A percentile compares a stretch with the other conserved stretches of the same genome.
phyloP scores from a whole-genome alignment of 2,797 vertebrate species.

The Lophotriccus pileatus region DNA sequence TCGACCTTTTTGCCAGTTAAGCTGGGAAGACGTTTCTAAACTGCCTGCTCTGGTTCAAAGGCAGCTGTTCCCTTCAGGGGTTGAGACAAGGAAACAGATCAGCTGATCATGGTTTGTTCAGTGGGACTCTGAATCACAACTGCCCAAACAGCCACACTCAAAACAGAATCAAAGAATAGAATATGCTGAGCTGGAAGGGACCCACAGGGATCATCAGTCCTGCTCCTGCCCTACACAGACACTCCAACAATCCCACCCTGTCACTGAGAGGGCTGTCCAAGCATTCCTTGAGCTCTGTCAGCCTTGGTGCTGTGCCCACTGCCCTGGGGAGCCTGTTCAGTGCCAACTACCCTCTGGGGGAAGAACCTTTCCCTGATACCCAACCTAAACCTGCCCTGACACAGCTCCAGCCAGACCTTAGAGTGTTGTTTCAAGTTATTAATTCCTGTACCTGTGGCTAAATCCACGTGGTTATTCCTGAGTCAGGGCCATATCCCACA shows the following conservation, averaged over 20 bases:
- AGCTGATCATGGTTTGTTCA: not conserved
- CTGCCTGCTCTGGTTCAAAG: not conserved
- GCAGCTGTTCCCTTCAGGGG: not conserved
- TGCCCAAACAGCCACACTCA: not conserved
- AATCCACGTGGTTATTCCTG: not conserved
- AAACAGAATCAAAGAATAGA: not conserved
- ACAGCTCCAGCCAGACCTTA: not conserved
- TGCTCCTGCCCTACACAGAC: not conserved
- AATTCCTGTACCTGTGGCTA: not conserved
- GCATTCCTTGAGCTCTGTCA: not conserved
- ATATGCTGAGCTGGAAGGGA: not conserved
- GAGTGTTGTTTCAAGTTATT: not conserved
- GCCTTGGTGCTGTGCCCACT: not conserved
- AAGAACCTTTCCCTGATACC: not conserved
- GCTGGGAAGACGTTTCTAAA: not conserved
- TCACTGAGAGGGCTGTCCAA: not conserved
- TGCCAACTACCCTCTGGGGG: not conserved
- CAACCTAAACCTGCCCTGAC: not conserved
- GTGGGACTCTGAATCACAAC: not conserved
- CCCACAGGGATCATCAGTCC: not conserved
- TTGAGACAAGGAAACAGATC: not conserved
- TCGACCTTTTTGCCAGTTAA: not conserved
- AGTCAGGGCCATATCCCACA: not conserved
- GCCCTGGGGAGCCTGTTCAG: not conserved
- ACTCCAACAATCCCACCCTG: not conserved